Conservation (phyloP, 2,113 vertebrate species). For the Ophthalmolycus amberensis region DNA sequence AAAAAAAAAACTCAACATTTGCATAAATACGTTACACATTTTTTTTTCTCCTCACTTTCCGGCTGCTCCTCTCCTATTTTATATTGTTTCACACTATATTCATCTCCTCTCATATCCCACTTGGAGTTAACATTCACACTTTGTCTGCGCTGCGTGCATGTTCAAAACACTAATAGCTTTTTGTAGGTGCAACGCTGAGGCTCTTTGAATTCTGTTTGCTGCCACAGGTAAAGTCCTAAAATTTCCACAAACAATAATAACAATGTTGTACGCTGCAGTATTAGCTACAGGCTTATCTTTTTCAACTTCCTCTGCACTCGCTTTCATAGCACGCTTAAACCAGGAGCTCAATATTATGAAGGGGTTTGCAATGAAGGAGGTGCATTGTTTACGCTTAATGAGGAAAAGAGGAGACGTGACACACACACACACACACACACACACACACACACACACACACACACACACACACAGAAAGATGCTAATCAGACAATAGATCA, state of each 20-base stretch:
- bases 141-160: conserved; percentile 47
- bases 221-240: conserved; percentile 53
- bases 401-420: conserved; percentile 7
- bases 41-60: not conserved
- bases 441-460: not conserved
- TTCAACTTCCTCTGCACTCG: conserved; percentile 19
- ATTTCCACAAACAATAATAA: conserved; percentile 68
- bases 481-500: conserved; percentile 31
- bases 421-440: not conserved
- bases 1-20: conserved; percentile 46
- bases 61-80: conserved; percentile 26
- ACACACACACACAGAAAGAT: not conserved
- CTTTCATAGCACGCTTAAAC: conserved; percentile 35
- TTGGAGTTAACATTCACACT: conserved; percentile 59
- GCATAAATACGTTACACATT: conserved; percentile 55
- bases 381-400: conserved; percentile 47
- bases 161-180: conserved; percentile 65
- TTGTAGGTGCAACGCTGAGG: conserved; percentile 45
- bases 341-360: conserved; percentile 38
- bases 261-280: conserved; percentile 48
- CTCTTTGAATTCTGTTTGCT: conserved; percentile 61
- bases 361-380: conserved; percentile 14
- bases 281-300: conserved; percentile 62
- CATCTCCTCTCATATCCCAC: conserved; percentile 60
- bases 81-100: conserved; percentile 63